phyloP scores from a whole-genome alignment of 2,113 vertebrate species.

The Callopanchax toddi region DNA sequence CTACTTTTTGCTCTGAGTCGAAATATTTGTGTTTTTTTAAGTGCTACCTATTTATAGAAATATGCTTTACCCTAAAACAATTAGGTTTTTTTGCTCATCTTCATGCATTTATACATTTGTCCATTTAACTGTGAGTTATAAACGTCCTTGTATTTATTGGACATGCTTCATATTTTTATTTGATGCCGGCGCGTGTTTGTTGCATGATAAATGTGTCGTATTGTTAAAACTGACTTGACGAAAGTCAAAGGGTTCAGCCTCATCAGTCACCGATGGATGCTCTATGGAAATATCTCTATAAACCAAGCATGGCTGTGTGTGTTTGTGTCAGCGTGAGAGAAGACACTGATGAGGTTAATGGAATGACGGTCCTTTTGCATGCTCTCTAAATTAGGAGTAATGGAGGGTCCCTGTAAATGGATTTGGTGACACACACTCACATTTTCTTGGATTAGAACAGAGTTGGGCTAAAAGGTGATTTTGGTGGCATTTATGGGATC shows the following conservation, averaged over 20 bases:
- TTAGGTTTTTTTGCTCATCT: no score
- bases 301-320: slow-evolving; percentile 1
- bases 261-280: slow-evolving; percentile 5
- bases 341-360: slow-evolving; percentile 48
- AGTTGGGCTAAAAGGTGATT: slow-evolving; percentile 8
- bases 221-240: not conserved
- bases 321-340: not conserved
- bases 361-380: slow-evolving; percentile 34
- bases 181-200: not conserved
- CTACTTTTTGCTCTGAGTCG: no score
- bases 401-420: slow-evolving; percentile 42
- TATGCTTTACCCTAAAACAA: no score
- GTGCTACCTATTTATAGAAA: no score
- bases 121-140: no score
- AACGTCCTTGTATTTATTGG: not conserved
- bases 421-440: slow-evolving; percentile 8
- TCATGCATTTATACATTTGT: no score
- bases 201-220: not conserved
- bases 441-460: slow-evolving; percentile 1
- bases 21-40: no score
- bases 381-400: slow-evolving; percentile 48
- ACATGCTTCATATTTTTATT: not conserved
- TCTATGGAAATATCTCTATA: slow-evolving; percentile 8
- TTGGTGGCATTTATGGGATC: slow-evolving; percentile 8
- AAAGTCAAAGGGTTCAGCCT: not conserved